phyloP scores from a whole-genome alignment of 1,140 invertebrate genomes.

The Cotesia glomerata region DNA sequence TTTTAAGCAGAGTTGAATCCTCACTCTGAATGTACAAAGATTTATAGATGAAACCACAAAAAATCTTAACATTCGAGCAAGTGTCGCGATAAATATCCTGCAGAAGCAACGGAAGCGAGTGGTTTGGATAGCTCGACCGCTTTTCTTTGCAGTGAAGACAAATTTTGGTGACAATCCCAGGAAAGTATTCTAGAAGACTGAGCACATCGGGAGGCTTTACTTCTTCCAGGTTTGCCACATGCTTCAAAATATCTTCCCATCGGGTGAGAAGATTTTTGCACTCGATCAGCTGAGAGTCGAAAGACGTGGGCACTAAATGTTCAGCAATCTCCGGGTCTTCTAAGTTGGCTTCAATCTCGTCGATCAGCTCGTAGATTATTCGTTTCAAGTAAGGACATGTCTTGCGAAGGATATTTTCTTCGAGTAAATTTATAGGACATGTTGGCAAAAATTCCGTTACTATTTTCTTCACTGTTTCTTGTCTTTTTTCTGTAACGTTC shows the following conservation, averaged over 20 bases:
- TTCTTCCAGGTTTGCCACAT: not conserved
- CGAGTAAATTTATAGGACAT: not conserved
- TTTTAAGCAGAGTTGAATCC: not conserved
- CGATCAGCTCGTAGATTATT: not conserved
- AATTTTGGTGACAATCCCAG: conserved; percentile 4
- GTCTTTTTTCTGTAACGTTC: not conserved
- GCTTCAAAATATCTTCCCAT: conserved; percentile 13
- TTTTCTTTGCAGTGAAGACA: conserved; percentile 16
- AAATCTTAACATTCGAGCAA: not conserved
- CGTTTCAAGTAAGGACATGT: conserved; percentile 8
- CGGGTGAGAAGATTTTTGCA: not conserved
- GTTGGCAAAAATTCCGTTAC: not conserved
- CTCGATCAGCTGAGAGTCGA: conserved; percentile 4
- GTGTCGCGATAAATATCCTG: conserved; percentile 13
- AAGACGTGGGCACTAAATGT: not conserved
- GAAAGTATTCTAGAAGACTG: conserved; percentile 19
- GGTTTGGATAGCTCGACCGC: not conserved
- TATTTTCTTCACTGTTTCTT: conserved; percentile 3
- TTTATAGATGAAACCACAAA: not conserved
- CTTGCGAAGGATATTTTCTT: not conserved
- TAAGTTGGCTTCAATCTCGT: not conserved
- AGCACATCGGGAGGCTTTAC: not conserved
- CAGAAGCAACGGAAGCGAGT: not conserved
- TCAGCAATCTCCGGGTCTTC: not conserved
- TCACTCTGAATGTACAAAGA: not conserved